phyloP scores from a whole-genome alignment of 2,113 vertebrate species.

The Oryzias celebensis region DNA sequence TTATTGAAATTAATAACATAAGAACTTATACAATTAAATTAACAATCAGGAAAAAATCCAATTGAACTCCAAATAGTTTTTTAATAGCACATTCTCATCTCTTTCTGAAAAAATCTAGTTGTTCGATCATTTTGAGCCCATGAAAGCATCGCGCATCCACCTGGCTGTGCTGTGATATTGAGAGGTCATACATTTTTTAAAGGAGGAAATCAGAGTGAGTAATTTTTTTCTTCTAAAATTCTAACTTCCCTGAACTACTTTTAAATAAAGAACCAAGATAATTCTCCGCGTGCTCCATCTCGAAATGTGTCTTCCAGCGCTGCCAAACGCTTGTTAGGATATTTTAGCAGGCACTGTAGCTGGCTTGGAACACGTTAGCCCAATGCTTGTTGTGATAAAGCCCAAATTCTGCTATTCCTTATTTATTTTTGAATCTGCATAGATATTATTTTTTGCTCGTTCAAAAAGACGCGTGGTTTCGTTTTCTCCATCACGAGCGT shows the following conservation, averaged over 20 bases:
- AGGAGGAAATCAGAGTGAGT: constrained; percentile 32
- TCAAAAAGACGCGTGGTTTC: background rate
- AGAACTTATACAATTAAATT: too few relatives aligned
- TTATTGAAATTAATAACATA: too few relatives aligned
- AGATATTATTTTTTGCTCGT: background rate
- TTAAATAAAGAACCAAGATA: background rate
- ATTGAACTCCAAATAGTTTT: background rate
- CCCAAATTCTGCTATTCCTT: background rate
- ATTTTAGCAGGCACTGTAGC: constrained; percentile 34
- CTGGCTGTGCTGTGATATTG: constrained; percentile 55
- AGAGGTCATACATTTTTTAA: constrained; percentile 65
- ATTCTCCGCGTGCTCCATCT: background rate
- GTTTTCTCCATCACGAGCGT: background rate
- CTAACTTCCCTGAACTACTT: background rate
- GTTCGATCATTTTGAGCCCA: background rate
- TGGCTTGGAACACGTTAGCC: background rate
- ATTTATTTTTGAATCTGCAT: background rate
- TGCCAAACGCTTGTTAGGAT: background rate
- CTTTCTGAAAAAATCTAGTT: background rate
- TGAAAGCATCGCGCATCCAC: constrained; percentile 30
- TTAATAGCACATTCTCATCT: background rate
- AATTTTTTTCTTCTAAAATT: background rate
- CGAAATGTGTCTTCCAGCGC: background rate
- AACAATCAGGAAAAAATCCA: too few relatives aligned
- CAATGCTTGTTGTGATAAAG: constrained; percentile 5